Evolutionary conservation across 2,888 invertebrate species (phyloP), one percentile per base, ranked within the genome.

Genomic region (Xestobium rufovillosum): DNA sequence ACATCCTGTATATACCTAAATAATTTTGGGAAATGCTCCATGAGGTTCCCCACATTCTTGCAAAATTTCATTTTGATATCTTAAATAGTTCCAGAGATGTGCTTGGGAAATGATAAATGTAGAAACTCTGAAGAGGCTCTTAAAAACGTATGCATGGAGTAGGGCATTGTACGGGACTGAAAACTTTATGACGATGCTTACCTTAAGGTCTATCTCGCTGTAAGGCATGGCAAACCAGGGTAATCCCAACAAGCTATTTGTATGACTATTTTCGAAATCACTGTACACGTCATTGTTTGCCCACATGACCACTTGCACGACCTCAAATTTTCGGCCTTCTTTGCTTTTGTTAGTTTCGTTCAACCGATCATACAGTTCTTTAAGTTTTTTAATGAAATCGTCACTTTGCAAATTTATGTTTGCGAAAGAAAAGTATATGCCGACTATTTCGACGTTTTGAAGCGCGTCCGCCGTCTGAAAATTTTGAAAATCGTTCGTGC

Each of bases 221-320:
- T 78, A 79, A 0, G 80, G 79, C 41, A 82, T 73, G 8, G 81
- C 81, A 42, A 76, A 73, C 82, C 82, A 83, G 1, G 81, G 78
- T 45, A 80, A 68, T 36, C 76, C 78, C 2, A 73, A 67, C 51
- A 80, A 61, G 53, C 74, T 76, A 43, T 69, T 69, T 3, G 72
- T 67, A 57, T 80, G 80, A 19, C 78, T 77, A 2, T 74, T 72
- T 42, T 80, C 79, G 39, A 78, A 71, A 57, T 80, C 79, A 44
- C 74, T 71, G 3, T 73, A 76, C 12, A 78, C 78, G 50, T 70
- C 68, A 42, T 70, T 70, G 68, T 79, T 61, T 62, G 78, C 79
- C 80, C 80, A 80, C 48, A 80, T 61, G 35, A 80, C 79, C 47
- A 80, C 78, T 57, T 81, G 79, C 32, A 80, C 74, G 6, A 81